phyloP scores from a whole-genome alignment of 2,797 vertebrate genomes.

The Platyrinchus mystaceus region DNA sequence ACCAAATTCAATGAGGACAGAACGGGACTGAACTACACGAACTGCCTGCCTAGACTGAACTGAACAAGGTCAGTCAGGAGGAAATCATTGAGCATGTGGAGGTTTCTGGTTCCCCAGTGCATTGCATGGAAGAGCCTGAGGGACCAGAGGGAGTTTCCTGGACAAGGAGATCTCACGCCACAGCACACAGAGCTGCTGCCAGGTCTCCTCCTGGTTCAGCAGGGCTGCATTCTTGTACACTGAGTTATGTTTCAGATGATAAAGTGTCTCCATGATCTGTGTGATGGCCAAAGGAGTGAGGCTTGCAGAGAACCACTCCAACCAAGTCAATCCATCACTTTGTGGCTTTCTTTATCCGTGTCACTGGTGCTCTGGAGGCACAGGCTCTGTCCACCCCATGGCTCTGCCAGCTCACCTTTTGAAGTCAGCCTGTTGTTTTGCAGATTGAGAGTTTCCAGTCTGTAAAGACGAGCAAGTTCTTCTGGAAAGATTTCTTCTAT shows the following conservation, averaged over 20 bases:
- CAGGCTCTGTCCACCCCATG: neutral
- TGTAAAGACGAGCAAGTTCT: conserved; percentile 86
- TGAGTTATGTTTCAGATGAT: conserved; percentile 21
- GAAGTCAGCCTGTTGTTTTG: conserved; percentile 96
- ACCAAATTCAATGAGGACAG: neutral
- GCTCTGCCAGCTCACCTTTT: conserved; percentile 78
- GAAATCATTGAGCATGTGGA: conserved; percentile 27
- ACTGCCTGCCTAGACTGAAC: neutral
- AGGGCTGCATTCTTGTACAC: conserved; percentile 46
- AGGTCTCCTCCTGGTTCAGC: conserved; percentile 43
- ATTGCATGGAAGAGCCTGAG: conserved; percentile 33
- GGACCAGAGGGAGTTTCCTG: conserved; percentile 53
- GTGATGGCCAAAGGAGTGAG: conserved; percentile 5
- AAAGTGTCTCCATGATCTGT: conserved; percentile 25
- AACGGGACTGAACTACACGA: neutral
- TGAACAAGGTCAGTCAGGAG: conserved; percentile 27
- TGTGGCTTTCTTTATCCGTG: neutral
- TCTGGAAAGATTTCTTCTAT: conserved; percentile 88
- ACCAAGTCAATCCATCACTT: neutral
- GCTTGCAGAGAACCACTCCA: neutral
- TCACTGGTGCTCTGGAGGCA: neutral
- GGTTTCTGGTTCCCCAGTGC: neutral
- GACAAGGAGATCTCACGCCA: conserved; percentile 14
- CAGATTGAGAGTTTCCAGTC: conserved; percentile 92
- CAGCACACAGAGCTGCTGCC: conserved; percentile 36